A percentile compares a stretch with the other conserved stretches of the same genome.
phyloP scores from a whole-genome alignment of 2,888 invertebrate genomes.

The Tricholauxania praeusta region DNA sequence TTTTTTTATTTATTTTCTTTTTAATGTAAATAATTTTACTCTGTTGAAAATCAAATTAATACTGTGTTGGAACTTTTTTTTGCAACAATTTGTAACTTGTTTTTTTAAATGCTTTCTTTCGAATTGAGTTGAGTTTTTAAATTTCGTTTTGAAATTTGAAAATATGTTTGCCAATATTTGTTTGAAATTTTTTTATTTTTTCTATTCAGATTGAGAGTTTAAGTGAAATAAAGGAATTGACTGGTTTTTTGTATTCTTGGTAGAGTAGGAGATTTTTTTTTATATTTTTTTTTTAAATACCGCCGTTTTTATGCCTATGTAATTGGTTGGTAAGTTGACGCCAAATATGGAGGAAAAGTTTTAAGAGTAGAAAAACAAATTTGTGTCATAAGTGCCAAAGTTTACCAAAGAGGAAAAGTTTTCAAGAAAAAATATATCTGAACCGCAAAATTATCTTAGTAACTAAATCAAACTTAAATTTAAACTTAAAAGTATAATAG shows the following conservation, averaged over 20 bases:
- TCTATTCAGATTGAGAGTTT: too few species aligned
- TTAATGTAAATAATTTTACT: constrained; percentile 10
- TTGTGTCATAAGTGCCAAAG: constrained; percentile 17
- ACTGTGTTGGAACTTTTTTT: constrained; percentile 14
- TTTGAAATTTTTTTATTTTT: too few species aligned
- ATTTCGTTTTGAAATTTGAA: constrained; percentile 9
- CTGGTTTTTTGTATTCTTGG: too few species aligned
- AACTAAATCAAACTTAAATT: constrained; percentile 20
- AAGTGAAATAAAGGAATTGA: too few species aligned
- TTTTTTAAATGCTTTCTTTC: too few species aligned
- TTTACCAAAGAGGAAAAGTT: background rate
- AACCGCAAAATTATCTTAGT: constrained; percentile 25
- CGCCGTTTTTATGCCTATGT: too few species aligned
- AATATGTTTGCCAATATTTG: background rate
- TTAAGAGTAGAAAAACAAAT: constrained; percentile 2
- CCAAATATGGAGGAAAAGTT: background rate
- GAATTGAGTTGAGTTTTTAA: too few species aligned
- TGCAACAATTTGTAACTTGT: constrained; percentile 58
- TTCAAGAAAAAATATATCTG: background rate
- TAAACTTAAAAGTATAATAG: constrained; percentile 14
- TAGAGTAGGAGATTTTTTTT: too few species aligned
- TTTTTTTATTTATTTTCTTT: background rate
- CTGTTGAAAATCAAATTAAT: background rate
- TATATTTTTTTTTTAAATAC: too few species aligned
- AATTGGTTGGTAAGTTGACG: background rate